Percentiles rank a stretch among this genome's conserved stretches.
These are phyloP conservation scores for Linepithema humile DNA, from an alignment of 1,140 invertebrate genomes.

Conservation along the genomic window DNA sequence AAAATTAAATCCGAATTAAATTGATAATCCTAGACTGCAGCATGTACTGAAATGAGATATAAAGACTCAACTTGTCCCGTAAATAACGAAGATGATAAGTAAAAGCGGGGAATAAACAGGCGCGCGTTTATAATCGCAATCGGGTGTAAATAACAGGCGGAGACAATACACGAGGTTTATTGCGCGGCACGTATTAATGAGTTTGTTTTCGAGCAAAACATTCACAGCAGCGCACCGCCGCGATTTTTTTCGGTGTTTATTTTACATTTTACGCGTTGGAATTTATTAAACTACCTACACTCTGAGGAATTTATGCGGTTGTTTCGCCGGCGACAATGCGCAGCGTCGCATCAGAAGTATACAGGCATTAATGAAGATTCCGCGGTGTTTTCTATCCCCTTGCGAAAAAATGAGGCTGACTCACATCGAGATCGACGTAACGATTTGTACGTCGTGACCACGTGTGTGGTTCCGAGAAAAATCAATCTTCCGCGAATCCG, in stretches of 20 bases:
- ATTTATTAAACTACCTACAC: constrained; percentile 38
- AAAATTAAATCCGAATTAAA: neutral
- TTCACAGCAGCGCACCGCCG: neutral
- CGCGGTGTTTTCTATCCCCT: neutral
- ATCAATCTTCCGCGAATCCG: neutral
- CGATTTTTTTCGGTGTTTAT: neutral
- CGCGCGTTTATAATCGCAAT: constrained; percentile 24
- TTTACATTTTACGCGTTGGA: neutral
- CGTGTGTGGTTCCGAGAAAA: constrained; percentile 26
- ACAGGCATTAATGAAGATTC: constrained; percentile 20
- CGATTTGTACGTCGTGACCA: neutral
- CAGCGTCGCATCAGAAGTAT: neutral
- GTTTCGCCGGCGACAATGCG: neutral
- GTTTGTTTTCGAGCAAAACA: constrained; percentile 42
- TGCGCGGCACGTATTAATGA: constrained; percentile 40
- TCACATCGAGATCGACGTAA: neutral
- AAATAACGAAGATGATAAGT: neutral
- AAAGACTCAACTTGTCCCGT: neutral
- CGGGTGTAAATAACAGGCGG: constrained; percentile 5
- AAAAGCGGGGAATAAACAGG: neutral
- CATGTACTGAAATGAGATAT: neutral
- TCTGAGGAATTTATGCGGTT: constrained; percentile 13
- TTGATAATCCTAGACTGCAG: neutral
- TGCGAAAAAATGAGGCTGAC: neutral
- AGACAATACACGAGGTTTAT: constrained; percentile 35